These are phyloP conservation scores for Lontra canadensis DNA, from an alignment of 2,113 vertebrate species.

Conservation along the genomic window DNA sequence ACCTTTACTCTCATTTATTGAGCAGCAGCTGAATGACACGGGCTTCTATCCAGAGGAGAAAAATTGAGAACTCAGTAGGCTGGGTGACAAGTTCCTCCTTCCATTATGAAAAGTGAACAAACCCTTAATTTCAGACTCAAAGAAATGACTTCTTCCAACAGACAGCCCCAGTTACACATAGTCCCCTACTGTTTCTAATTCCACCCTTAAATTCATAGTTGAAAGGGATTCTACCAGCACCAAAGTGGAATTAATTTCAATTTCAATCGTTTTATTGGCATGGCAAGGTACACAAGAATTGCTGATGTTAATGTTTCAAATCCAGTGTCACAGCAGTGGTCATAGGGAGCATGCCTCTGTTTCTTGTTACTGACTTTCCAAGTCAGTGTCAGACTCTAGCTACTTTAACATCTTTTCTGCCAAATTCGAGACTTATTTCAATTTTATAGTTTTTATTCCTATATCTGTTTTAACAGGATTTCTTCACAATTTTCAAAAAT, in stretches of 20 bases:
- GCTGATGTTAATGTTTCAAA: not conserved
- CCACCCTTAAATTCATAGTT: not conserved
- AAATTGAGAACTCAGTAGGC: not conserved
- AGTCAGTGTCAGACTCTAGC: not conserved
- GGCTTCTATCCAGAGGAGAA: not conserved
- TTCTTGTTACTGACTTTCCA: not conserved
- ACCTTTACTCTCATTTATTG: not conserved
- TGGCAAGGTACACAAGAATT: not conserved
- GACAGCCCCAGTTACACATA: not conserved
- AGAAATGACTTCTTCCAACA: not conserved
- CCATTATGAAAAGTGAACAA: not conserved
- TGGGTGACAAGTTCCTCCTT: not conserved
- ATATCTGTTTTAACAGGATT: not conserved
- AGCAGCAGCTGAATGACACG: not conserved
- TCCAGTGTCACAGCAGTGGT: not conserved
- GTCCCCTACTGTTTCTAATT: not conserved
- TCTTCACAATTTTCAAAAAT: not conserved
- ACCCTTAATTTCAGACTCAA: not conserved
- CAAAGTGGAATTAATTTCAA: not conserved
- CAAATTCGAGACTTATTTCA: not conserved
- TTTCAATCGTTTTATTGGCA: not conserved
- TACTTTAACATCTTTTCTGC: not conserved
- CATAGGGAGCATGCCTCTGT: fast-evolving
- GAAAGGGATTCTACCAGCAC: not conserved
- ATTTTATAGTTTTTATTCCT: not conserved